Conservation (phyloP, 1,140 invertebrate genomes). For the Drosophila burlai region DNA sequence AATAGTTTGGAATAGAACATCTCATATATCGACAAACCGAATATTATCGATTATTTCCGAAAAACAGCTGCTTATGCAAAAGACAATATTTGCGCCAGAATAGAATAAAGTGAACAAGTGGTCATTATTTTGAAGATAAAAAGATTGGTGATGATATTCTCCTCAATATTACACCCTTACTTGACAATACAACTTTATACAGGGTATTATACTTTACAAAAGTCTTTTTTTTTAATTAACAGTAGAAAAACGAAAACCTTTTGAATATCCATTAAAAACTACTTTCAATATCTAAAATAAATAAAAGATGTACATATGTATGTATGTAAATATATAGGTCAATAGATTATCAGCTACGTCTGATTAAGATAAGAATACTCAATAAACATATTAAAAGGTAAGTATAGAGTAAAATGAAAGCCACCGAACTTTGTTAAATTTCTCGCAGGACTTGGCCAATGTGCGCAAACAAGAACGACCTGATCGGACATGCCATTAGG, state of each 20-base stretch:
- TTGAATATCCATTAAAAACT: no score
- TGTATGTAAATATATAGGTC: not conserved
- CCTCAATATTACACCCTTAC: no score
- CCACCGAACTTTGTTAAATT: not conserved
- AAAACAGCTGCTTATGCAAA: not conserved
- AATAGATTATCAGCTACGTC: no score
- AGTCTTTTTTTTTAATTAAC: not conserved
- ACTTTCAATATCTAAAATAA: not conserved
- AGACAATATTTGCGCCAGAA: not conserved
- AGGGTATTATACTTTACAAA: no score
- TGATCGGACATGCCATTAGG: no score
- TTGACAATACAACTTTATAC: not conserved
- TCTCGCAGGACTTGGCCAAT: not conserved
- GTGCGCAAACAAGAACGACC: not conserved
- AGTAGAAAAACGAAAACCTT: no score
- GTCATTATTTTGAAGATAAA: no score
- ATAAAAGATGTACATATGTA: not conserved
- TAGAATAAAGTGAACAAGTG: no score
- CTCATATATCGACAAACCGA: not conserved
- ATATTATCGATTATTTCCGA: not conserved
- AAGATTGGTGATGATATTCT: no score
- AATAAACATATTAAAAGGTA: not conserved
- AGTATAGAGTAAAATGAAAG: not conserved
- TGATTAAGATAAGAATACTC: not conserved
- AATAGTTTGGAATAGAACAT: not conserved